Evolutionary conservation across 2,113 vertebrate species (phyloP).

Genomic region (Cyanoderma ruficeps): DNA sequence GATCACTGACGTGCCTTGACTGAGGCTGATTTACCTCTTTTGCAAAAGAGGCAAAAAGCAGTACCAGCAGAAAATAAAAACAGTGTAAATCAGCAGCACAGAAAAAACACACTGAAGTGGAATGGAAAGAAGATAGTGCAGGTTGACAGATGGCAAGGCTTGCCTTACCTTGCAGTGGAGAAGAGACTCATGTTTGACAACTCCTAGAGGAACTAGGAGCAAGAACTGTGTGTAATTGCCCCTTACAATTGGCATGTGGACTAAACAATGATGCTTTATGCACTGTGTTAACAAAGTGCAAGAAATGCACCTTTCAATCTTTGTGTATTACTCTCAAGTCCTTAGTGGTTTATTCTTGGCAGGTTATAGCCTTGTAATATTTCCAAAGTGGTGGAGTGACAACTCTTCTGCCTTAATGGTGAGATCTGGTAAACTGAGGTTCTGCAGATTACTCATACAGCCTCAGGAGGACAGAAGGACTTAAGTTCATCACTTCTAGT

Average conservation of each 20-base stretch:
- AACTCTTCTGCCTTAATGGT: neutral
- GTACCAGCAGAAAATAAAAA: neutral
- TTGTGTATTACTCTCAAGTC: neutral
- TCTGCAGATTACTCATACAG: neutral
- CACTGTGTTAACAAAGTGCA: neutral
- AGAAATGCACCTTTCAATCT: neutral
- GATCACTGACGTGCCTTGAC: neutral
- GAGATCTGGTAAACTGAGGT: neutral
- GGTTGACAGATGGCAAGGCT: neutral
- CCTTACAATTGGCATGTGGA: neutral
- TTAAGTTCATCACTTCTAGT: neutral
- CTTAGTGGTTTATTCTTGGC: neutral
- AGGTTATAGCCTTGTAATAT: neutral
- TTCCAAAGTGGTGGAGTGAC: neutral
- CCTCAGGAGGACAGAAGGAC: neutral
- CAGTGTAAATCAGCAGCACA: neutral
- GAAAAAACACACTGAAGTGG: neutral
- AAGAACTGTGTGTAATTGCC: neutral
- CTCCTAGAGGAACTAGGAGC: neutral
- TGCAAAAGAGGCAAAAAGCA: neutral
- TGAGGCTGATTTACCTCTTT: neutral
- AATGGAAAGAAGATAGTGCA: neutral
- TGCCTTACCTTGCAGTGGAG: neutral
- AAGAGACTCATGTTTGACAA: neutral
- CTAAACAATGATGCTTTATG: accelerated